phyloP scores from a whole-genome alignment of 1,140 invertebrate genomes.

The Teleogryllus occipitalis region DNA sequence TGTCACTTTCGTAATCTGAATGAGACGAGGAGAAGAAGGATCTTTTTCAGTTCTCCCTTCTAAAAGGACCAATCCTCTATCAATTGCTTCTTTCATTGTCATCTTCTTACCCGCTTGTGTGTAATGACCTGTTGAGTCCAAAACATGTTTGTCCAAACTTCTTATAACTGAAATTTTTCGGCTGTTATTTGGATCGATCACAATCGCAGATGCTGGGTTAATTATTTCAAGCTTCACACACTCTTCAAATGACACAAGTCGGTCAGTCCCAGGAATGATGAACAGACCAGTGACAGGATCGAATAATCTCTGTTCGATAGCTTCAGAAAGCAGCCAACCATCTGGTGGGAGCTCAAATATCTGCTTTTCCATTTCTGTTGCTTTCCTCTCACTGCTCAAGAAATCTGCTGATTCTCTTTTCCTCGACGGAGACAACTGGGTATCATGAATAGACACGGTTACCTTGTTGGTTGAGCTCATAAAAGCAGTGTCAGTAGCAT shows the following conservation, averaged over 20 bases:
- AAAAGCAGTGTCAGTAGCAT: constrained; percentile 3
- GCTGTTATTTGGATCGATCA: constrained; percentile 63
- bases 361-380: constrained; percentile 38
- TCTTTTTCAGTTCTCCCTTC: constrained; percentile 43
- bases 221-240: constrained; percentile 79
- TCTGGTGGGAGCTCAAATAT: constrained; percentile 67
- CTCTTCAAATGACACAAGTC: constrained; percentile 77
- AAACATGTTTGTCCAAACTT: constrained; percentile 66
- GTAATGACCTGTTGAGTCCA: constrained; percentile 71
- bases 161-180: constrained; percentile 60
- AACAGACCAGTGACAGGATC: constrained; percentile 75
- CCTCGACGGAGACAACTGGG: background rate
- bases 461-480: background rate
- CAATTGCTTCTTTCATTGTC: constrained; percentile 73
- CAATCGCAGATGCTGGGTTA: constrained; percentile 66
- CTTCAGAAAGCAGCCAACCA: constrained; percentile 70
- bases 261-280: constrained; percentile 77
- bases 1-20: constrained; percentile 51
- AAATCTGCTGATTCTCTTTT: constrained; percentile 35
- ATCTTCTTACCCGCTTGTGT: constrained; percentile 42
- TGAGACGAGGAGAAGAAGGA: constrained; percentile 42
- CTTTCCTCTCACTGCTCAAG: constrained; percentile 29
- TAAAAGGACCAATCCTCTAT: constrained; percentile 54
- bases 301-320: constrained; percentile 66
- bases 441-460: background rate